phyloP scores from a whole-genome alignment of 1,140 invertebrate genomes.

The Trichonephila inaurata region DNA sequence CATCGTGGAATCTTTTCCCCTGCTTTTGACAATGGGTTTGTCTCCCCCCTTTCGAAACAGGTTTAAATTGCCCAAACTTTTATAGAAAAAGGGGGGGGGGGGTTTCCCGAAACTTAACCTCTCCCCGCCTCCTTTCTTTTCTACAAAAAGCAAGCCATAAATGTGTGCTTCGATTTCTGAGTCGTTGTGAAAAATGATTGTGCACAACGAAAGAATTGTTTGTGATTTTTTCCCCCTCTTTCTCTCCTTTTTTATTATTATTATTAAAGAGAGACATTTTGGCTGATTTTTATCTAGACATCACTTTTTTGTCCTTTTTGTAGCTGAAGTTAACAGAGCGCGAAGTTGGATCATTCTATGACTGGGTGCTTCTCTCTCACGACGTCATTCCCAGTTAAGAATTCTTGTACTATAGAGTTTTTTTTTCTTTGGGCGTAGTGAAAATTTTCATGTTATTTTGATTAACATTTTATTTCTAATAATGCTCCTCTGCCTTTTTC shows the following conservation, averaged over 20 bases:
- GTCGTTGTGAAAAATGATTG: background rate
- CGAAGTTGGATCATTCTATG: background rate
- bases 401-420: background rate
- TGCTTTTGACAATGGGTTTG: background rate
- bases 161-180: conserved; percentile 17
- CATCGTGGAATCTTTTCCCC: conserved; percentile 18
- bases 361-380: background rate
- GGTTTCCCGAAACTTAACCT: background rate
- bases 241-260: no score
- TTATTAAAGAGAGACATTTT: no score
- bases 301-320: background rate
- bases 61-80: conserved; percentile 7
- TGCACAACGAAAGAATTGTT: background rate
- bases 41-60: background rate
- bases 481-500: no score
- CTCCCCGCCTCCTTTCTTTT: background rate
- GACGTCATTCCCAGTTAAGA: background rate
- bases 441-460: no score
- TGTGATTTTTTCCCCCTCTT: no score
- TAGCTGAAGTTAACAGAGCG: background rate
- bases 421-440: no score
- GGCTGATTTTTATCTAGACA: background rate
- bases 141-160: background rate
- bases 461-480: no score
- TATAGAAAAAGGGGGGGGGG: background rate